A percentile compares a stretch with the other conserved stretches of the same genome.
These are phyloP conservation scores for Ctenochaetus hawaiiensis DNA, from an alignment of 2,797 vertebrate species.

Conservation along the genomic window DNA sequence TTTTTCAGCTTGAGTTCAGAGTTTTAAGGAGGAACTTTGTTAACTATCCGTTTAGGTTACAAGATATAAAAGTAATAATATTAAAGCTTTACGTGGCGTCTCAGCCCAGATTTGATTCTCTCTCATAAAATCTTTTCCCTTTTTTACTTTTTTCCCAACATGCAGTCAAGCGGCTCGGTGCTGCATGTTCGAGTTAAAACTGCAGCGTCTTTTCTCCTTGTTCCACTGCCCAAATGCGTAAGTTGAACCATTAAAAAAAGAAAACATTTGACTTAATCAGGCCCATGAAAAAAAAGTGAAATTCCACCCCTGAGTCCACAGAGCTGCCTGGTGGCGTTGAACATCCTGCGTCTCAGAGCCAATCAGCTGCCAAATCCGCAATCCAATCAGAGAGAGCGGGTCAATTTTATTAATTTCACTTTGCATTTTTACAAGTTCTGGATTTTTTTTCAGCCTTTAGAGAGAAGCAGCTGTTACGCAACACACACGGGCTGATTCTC, in stretches of 20 bases:
- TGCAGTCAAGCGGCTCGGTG: slow-evolving; percentile 34
- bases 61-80: slow-evolving; percentile 25
- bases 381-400: slow-evolving; percentile 53
- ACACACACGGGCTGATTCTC: slow-evolving; percentile 58
- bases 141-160: slow-evolving; percentile 22
- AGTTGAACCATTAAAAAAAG: slow-evolving; percentile 75
- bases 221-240: slow-evolving; percentile 67
- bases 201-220: slow-evolving; percentile 46
- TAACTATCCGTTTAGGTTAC: slow-evolving; percentile 20
- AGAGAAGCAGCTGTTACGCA: slow-evolving; percentile 39
- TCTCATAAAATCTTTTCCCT: slow-evolving; percentile 42
- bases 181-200: slow-evolving; percentile 67
- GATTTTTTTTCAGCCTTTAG: slow-evolving; percentile 11
- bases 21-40: slow-evolving; percentile 13
- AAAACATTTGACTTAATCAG: slow-evolving; percentile 74
- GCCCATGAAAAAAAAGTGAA: slow-evolving; percentile 75
- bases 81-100: slow-evolving; percentile 12
- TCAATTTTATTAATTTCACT: slow-evolving; percentile 42
- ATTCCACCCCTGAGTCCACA: slow-evolving; percentile 73
- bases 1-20: slow-evolving; percentile 8
- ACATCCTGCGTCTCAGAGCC: slow-evolving; percentile 36
- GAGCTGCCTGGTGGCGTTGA: slow-evolving; percentile 61
- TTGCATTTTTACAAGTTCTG: slow-evolving; percentile 47
- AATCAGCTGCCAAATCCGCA: slow-evolving; percentile 52
- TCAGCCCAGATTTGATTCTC: slow-evolving; percentile 27